Conservation (phyloP, 2,888 invertebrate genomes). For the Acleris laterana region DNA sequence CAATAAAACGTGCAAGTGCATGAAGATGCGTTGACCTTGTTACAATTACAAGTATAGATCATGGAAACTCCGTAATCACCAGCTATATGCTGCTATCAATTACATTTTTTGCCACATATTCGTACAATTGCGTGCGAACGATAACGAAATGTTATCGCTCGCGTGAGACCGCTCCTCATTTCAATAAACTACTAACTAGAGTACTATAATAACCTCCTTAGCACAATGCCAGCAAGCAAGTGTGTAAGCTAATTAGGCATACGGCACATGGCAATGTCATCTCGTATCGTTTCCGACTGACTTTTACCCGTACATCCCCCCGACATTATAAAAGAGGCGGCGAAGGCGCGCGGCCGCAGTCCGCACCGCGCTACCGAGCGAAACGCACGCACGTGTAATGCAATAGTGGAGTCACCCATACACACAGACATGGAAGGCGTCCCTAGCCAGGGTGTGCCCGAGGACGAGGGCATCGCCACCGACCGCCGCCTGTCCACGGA, state of each 20-base stretch:
- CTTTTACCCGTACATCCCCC: conserved; percentile 76
- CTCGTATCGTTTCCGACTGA: conserved; percentile 67
- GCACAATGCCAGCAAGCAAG: conserved; percentile 25
- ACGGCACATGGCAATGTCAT: conserved; percentile 73
- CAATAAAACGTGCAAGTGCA: conserved; percentile 27
- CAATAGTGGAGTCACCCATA: conserved; percentile 63
- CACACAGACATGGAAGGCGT: conserved; percentile 73
- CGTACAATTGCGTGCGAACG: conserved; percentile 31
- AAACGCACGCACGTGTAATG: conserved; percentile 74
- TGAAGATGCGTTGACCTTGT: conserved; percentile 30
- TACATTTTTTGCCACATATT: conserved; percentile 22
- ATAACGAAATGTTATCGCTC: conserved; percentile 23
- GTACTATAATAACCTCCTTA: conserved; percentile 36
- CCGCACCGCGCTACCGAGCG: conserved; percentile 69
- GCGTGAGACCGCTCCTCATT: conserved; percentile 42
- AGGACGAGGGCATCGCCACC: conserved; percentile 77
- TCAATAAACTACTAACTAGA: conserved; percentile 31
- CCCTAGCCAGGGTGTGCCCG: conserved; percentile 65
- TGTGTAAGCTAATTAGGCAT: conserved; percentile 33
- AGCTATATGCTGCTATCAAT: conserved; percentile 24
- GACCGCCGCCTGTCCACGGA: conserved; percentile 81
- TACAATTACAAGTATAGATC: conserved; percentile 32
- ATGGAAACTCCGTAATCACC: conserved; percentile 21
- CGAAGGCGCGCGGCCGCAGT: conserved; percentile 78
- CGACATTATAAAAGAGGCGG: conserved; percentile 76